A percentile compares a stretch with the other conserved stretches of the same genome.
These are phyloP conservation scores for Lypha dubia DNA, from an alignment of 2,888 invertebrate species.

Conservation along the genomic window DNA sequence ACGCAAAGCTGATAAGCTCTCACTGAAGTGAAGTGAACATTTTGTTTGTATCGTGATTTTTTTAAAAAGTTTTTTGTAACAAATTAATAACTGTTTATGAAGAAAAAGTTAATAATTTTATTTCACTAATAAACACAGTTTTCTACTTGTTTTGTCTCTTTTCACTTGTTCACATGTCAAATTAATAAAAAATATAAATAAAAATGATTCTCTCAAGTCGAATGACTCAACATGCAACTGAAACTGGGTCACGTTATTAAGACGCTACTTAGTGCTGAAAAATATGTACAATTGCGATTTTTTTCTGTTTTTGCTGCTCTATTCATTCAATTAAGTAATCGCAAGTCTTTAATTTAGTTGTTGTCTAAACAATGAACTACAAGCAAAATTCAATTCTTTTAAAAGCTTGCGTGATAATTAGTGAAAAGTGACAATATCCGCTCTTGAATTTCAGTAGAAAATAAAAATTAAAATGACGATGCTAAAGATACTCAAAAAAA, in stretches of 20 bases:
- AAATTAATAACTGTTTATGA: neutral
- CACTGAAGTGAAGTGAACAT: no score
- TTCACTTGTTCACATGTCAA: conserved; percentile 12
- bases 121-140: no score
- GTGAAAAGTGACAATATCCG: conserved; percentile 69
- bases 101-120: no score
- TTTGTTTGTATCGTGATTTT: no score
- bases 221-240: conserved; percentile 35
- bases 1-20: no score
- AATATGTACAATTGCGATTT: neutral
- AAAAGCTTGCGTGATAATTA: conserved; percentile 65
- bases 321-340: conserved; percentile 48
- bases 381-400: conserved; percentile 69
- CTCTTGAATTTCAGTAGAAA: conserved; percentile 48
- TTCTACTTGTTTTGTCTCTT: neutral
- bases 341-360: conserved; percentile 54
- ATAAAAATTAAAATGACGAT: conserved; percentile 7
- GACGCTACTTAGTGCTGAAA: conserved; percentile 13
- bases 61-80: neutral
- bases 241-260: conserved; percentile 56
- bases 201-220: conserved; percentile 5
- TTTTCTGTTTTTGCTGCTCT: neutral
- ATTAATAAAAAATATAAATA: neutral
- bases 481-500: neutral
- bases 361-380: conserved; percentile 60